A percentile compares a stretch with the other conserved stretches of the same genome.
Conservation (phyloP, 92 coral and sea anemone genomes). For the Anthopleura xanthogrammica region DNA sequence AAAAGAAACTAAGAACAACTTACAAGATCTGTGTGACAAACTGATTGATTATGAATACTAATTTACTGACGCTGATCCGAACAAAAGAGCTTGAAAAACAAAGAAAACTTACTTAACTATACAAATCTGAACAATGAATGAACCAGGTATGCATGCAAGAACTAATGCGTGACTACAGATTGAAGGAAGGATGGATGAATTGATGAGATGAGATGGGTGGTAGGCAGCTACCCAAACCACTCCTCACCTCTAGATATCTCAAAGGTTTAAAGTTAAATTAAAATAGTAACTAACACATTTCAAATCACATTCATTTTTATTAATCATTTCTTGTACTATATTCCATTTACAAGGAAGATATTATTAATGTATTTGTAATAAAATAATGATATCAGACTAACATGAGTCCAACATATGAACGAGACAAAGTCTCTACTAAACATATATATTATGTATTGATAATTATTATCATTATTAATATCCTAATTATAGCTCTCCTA, state of each 20-base stretch:
- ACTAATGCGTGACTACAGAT: background rate
- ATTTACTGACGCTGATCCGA: too few species aligned
- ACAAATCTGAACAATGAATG: too few species aligned
- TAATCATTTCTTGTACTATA: background rate
- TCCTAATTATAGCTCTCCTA: background rate
- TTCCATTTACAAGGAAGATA: background rate
- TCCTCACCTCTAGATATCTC: background rate
- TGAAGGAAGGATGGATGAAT: background rate
- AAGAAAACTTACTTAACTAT: too few species aligned
- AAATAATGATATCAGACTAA: background rate
- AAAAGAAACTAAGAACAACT: too few species aligned
- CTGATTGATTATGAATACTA: too few species aligned
- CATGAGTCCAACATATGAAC: conserved; percentile 11
- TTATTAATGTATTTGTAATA: conserved; percentile 1
- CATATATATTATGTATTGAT: background rate
- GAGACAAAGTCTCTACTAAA: conserved; percentile 36
- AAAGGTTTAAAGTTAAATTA: too few species aligned
- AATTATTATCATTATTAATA: conserved; percentile 2
- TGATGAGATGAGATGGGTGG: too few species aligned
- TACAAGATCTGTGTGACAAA: too few species aligned
- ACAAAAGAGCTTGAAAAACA: too few species aligned
- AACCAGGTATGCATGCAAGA: too few species aligned
- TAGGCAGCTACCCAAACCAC: background rate
- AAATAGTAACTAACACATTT: too few species aligned
- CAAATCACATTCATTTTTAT: background rate